Evolutionary conservation across 1,140 invertebrate species (phyloP).

Genomic region (Lutraria rhynchaena): DNA sequence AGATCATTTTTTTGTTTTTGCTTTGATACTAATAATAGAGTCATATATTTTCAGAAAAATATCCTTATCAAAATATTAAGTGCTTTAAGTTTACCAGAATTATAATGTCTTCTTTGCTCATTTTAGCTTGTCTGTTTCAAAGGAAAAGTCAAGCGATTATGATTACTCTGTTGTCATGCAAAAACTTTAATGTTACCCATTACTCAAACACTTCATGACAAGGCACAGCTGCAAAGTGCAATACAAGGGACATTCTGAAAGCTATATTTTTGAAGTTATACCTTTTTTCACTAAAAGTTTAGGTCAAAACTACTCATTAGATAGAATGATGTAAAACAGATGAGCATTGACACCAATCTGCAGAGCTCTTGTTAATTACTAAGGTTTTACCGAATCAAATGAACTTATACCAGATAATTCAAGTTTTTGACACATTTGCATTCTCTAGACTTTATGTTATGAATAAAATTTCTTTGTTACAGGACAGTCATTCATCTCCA

Average conservation of each 20-base stretch:
- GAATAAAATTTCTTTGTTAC: slow-evolving; percentile 45
- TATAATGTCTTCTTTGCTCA: not conserved
- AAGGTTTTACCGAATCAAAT: not conserved
- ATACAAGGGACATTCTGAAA: too few relatives aligned
- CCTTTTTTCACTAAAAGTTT: too few relatives aligned
- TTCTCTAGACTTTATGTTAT: not conserved
- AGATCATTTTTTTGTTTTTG: not conserved
- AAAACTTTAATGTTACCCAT: too few relatives aligned
- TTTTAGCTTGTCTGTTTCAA: too few relatives aligned
- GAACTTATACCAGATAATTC: not conserved
- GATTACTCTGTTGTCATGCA: too few relatives aligned
- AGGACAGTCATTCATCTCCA: slow-evolving; percentile 65
- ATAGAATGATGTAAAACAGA: not conserved
- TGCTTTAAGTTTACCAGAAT: not conserved
- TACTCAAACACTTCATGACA: too few relatives aligned
- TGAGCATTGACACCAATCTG: too few relatives aligned
- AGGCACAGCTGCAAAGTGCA: too few relatives aligned
- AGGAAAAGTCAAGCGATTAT: too few relatives aligned
- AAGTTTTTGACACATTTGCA: not conserved
- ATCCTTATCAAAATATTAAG: not conserved
- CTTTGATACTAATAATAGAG: not conserved
- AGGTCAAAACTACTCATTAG: too few relatives aligned
- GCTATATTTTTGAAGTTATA: too few relatives aligned
- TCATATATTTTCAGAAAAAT: not conserved
- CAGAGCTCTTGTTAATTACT: not conserved